A percentile compares a stretch with the other conserved stretches of the same genome.
Evolutionary conservation across 2,113 vertebrate species (phyloP).

Genomic region (Cisticola juncidis): DNA sequence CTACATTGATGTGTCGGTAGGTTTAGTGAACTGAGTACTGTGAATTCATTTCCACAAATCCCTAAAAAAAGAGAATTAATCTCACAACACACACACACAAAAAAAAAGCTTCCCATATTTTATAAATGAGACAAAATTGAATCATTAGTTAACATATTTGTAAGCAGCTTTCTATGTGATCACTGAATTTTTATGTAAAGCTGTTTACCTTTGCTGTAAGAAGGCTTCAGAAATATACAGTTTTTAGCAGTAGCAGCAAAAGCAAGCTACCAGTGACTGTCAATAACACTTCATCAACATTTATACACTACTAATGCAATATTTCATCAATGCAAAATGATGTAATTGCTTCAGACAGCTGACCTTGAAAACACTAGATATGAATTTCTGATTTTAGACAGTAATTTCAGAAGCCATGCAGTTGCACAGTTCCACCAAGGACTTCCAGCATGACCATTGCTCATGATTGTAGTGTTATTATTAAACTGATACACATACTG

Average conservation of each 20-base stretch:
- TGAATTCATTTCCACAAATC: background rate
- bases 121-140: background rate
- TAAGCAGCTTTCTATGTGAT: background rate
- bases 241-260: background rate
- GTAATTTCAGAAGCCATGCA: background rate
- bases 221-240: background rate
- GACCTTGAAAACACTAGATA: background rate
- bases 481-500: background rate
- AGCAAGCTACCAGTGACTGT: background rate
- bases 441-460: background rate
- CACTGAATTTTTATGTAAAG: background rate
- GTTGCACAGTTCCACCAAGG: background rate
- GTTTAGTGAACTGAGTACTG: background rate
- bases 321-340: background rate
- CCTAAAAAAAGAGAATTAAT: background rate
- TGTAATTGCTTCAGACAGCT: background rate
- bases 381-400: background rate
- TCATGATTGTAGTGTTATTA: background rate
- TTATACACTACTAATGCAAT: background rate
- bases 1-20: background rate
- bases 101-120: background rate
- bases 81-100: background rate
- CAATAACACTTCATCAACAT: background rate
- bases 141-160: background rate
- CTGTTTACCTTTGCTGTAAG: background rate